Conservation (phyloP, 2,888 invertebrate genomes). For the Geophilus truncorum region DNA sequence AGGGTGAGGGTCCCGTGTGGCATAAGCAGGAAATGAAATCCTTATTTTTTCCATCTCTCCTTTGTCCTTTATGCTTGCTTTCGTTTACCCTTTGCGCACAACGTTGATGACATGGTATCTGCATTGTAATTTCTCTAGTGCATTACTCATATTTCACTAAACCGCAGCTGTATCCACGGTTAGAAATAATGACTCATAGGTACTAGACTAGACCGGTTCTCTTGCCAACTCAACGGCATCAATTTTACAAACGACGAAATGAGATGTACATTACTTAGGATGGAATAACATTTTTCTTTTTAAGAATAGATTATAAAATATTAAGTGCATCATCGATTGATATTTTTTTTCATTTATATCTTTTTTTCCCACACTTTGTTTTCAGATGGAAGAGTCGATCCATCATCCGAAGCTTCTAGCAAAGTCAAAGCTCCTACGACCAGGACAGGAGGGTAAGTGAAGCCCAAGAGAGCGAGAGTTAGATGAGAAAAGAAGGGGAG, state of each 20-base stretch:
- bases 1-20: background rate
- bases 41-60: background rate
- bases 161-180: background rate
- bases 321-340: background rate
- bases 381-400: constrained; percentile 22
- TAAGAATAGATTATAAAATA: background rate
- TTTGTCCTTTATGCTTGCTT: background rate
- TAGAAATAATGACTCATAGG: background rate
- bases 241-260: background rate
- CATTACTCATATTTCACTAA: constrained; percentile 18
- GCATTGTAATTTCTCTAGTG: constrained; percentile 17
- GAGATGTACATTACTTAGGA: background rate
- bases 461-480: constrained; percentile 1
- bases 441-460: constrained; percentile 18
- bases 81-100: background rate
- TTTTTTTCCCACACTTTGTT: background rate
- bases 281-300: background rate
- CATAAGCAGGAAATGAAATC: constrained; percentile 5
- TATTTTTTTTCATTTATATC: background rate
- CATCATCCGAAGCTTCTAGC: constrained; percentile 9
- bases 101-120: constrained; percentile 8
- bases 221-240: background rate
- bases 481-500: background rate
- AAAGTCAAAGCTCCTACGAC: background rate
- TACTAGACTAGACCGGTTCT: background rate